Percentiles rank a stretch among this genome's conserved stretches.
phyloP scores from a whole-genome alignment of 1,140 invertebrate species.

The Heliconius hewitsoni region DNA sequence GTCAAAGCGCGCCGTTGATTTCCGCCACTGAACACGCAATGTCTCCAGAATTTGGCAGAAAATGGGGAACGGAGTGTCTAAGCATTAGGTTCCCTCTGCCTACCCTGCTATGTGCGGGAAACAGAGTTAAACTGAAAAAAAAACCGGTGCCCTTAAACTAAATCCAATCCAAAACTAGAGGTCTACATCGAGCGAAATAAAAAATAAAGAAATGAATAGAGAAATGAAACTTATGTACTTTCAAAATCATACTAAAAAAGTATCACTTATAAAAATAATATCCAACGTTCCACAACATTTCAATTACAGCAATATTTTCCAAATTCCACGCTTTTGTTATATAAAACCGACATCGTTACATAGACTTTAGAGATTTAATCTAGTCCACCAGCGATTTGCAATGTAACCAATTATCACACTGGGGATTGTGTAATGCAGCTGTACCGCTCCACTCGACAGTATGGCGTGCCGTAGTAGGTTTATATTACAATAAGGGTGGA shows the following conservation, averaged over 20 bases:
- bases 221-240: too few species aligned
- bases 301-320: slow-evolving; percentile 5
- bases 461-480: neutral
- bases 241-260: neutral
- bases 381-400: slow-evolving; percentile 33
- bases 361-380: slow-evolving; percentile 23
- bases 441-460: slow-evolving; percentile 28
- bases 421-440: slow-evolving; percentile 26
- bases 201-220: too few species aligned
- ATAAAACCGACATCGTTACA: neutral
- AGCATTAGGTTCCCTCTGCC: too few species aligned
- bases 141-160: too few species aligned
- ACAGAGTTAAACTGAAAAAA: too few species aligned
- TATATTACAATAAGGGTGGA: neutral
- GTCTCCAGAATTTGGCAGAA: too few species aligned
- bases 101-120: too few species aligned
- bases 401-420: slow-evolving; percentile 35
- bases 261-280: neutral
- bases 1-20: too few species aligned
- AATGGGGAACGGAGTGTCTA: too few species aligned
- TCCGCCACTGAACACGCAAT: too few species aligned
- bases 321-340: slow-evolving; percentile 8
- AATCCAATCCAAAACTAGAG: too few species aligned
- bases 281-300: neutral
- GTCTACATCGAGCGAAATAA: too few species aligned